phyloP scores from a whole-genome alignment of 2,113 vertebrate species.

The Notechis scutatus region DNA sequence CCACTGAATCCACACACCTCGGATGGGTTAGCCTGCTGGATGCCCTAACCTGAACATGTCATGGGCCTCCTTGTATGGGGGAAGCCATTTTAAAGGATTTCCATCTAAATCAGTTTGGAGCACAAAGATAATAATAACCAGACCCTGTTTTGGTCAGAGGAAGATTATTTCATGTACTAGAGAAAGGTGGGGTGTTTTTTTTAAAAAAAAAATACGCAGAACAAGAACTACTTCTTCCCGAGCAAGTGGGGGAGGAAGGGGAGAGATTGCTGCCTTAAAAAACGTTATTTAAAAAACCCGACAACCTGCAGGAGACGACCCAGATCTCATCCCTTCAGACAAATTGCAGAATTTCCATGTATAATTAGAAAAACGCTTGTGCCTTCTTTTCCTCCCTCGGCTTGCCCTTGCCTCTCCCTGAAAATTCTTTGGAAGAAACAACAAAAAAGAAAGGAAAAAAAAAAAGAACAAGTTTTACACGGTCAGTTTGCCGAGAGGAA shows the following conservation, averaged over 20 bases:
- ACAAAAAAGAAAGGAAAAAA: not conserved
- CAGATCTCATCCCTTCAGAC: not conserved
- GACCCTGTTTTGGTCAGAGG: not conserved
- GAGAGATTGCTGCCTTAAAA: not conserved
- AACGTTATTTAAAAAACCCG: not conserved
- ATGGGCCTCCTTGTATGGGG: not conserved
- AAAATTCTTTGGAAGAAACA: not conserved
- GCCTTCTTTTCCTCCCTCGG: not conserved
- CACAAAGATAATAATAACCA: not conserved
- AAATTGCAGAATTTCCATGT: not conserved
- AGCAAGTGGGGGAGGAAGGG: not conserved
- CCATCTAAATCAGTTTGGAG: not conserved
- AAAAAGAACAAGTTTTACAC: not conserved
- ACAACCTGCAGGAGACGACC: not conserved
- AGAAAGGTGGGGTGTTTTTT: not conserved
- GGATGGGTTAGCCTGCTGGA: not conserved
- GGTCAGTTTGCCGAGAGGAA: not conserved
- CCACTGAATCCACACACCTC: not conserved
- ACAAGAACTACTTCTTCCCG: not conserved
- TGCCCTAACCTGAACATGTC: not conserved
- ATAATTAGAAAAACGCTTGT: not conserved
- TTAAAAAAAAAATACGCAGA: not conserved
- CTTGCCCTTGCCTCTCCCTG: not conserved
- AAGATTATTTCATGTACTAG: not conserved
- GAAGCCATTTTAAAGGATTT: not conserved